These are phyloP conservation scores for Sebastes hubbsi DNA, from an alignment of 2,797 vertebrate species.

Conservation along the genomic window DNA sequence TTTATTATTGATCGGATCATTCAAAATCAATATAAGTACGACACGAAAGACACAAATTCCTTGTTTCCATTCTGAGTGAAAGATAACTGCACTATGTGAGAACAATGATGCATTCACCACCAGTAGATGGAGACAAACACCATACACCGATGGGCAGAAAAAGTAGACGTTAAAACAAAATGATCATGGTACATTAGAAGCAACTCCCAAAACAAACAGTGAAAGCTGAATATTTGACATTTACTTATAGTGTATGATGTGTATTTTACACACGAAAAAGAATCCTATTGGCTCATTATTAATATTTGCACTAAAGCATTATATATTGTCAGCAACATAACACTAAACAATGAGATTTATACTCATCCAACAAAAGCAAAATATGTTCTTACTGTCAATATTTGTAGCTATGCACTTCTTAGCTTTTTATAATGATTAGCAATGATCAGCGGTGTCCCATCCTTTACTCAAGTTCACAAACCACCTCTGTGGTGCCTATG, in stretches of 20 bases:
- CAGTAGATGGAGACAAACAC: constrained; percentile 33
- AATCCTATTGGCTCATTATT: not conserved
- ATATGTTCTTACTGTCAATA: not conserved
- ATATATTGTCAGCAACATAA: not conserved
- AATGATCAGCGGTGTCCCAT: not conserved
- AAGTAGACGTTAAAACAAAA: too few relatives aligned
- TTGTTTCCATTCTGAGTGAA: not conserved
- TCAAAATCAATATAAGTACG: not conserved
- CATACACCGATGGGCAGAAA: not conserved
- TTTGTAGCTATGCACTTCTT: not conserved
- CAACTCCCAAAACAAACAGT: not conserved
- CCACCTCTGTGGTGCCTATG: not conserved
- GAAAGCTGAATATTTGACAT: not conserved
- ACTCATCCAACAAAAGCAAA: not conserved
- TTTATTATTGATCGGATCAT: constrained; percentile 9
- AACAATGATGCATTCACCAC: not conserved
- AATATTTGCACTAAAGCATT: not conserved
- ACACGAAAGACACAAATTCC: not conserved
- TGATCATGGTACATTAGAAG: not conserved
- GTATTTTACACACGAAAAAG: not conserved
- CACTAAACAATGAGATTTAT: not conserved
- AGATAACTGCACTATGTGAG: not conserved
- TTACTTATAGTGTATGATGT: not conserved
- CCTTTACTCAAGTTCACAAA: constrained; percentile 54
- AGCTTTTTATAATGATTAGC: not conserved